Evolutionary conservation across 2,113 vertebrate species (phyloP).

Genomic region (Cinclus mexicanus): DNA sequence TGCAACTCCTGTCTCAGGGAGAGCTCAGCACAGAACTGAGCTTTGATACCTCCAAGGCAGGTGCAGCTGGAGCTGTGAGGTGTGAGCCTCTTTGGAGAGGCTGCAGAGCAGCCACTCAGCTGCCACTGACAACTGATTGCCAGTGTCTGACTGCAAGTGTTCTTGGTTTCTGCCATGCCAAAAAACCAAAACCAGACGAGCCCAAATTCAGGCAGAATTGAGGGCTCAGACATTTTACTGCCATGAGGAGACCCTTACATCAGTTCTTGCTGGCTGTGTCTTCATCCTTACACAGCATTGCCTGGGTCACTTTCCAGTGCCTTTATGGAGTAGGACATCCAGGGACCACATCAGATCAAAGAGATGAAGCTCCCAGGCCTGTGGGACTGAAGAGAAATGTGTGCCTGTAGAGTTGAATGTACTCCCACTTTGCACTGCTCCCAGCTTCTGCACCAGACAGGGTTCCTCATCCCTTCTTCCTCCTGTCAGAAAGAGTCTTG

Average conservation of each 20-base stretch:
- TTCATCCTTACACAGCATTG: background rate
- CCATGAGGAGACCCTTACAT: background rate
- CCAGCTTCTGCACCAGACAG: background rate
- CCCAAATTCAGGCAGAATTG: background rate
- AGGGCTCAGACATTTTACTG: background rate
- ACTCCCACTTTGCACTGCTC: background rate
- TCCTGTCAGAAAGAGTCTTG: background rate
- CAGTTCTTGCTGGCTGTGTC: background rate
- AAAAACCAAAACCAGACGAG: background rate
- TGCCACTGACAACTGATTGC: background rate
- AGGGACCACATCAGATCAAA: background rate
- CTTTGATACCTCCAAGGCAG: background rate
- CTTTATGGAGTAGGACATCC: background rate
- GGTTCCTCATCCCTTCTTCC: background rate
- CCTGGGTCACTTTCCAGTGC: background rate
- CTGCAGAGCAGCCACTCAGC: background rate
- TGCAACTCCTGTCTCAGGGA: background rate
- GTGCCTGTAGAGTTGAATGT: background rate
- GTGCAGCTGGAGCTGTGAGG: background rate
- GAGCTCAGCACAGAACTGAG: background rate
- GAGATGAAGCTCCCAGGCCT: background rate
- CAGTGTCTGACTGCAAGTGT: background rate
- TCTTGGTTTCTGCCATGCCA: background rate
- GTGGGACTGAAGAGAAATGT: background rate
- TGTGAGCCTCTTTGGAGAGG: background rate